phyloP scores from a whole-genome alignment of 2,888 invertebrate genomes.

The Drosophila siamana region DNA sequence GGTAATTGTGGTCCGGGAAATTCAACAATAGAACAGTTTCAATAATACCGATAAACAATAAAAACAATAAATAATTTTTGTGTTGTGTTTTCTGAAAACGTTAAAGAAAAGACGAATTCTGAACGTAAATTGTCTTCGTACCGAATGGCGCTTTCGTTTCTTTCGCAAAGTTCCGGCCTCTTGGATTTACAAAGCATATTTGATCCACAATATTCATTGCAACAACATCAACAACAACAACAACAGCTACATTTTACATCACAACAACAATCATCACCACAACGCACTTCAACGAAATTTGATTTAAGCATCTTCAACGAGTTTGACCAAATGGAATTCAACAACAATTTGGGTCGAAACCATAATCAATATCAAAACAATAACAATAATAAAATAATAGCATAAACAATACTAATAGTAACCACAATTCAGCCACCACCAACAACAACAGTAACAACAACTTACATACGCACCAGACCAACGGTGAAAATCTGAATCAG shows the following conservation, averaged over 20 bases:
- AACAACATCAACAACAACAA: conserved; percentile 58
- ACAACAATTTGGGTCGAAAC: conserved; percentile 66
- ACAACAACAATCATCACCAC: conserved; percentile 48
- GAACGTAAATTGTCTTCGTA: conserved; percentile 48
- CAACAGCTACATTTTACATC: conserved; percentile 40
- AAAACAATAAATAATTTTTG: neutral
- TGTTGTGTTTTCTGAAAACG: conserved; percentile 17
- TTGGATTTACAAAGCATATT: conserved; percentile 84
- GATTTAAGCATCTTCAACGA: conserved; percentile 72
- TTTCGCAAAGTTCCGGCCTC: conserved; percentile 82
- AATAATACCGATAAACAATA: neutral
- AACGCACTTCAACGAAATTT: conserved; percentile 66
- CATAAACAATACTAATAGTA: conserved; percentile 74
- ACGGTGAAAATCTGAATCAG: conserved; percentile 68
- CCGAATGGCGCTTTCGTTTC: conserved; percentile 85
- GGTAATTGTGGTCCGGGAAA: conserved; percentile 36
- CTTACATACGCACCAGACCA: conserved; percentile 54
- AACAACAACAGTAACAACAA: conserved; percentile 84
- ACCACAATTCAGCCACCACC: conserved; percentile 46
- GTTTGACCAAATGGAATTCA: conserved; percentile 84
- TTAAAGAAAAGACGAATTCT: conserved; percentile 26
- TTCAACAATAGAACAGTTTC: conserved; percentile 6
- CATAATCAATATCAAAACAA: conserved; percentile 73
- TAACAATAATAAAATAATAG: conserved; percentile 75
- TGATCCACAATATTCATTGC: conserved; percentile 81